Evolutionary conservation across 2,113 vertebrate species (phyloP).

Genomic region (Microtus montanus): DNA sequence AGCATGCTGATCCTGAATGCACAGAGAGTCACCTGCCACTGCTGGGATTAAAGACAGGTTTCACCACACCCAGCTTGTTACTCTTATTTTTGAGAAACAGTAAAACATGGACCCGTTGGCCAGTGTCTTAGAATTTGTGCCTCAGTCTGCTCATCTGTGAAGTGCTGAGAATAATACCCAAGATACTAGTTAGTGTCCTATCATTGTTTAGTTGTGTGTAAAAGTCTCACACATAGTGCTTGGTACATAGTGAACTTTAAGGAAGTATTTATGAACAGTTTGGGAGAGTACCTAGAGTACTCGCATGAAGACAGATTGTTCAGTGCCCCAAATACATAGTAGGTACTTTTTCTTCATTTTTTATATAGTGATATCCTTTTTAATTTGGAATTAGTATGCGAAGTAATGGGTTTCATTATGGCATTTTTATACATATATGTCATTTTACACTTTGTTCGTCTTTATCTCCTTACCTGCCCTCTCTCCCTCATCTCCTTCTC

Average conservation of each 20-base stretch:
- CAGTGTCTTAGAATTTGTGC: background rate
- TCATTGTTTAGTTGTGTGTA: background rate
- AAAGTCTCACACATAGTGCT: background rate
- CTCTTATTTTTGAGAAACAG: slow-evolving; percentile 26
- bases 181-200: background rate
- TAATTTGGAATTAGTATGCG: background rate
- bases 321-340: background rate
- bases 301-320: background rate
- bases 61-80: background rate
- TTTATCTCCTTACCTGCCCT: background rate
- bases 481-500: background rate
- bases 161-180: background rate
- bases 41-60: background rate
- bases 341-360: background rate
- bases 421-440: background rate
- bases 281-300: background rate
- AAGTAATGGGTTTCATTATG: background rate
- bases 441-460: background rate
- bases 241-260: background rate
- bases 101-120: background rate
- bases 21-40: background rate
- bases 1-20: background rate
- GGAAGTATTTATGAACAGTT: background rate
- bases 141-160: background rate
- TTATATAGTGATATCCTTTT: background rate